Evolutionary conservation across 2,113 vertebrate genomes (phyloP), one percentile per base, ranked within the genome.

Genomic region (Entelurus aequoreus): DNA sequence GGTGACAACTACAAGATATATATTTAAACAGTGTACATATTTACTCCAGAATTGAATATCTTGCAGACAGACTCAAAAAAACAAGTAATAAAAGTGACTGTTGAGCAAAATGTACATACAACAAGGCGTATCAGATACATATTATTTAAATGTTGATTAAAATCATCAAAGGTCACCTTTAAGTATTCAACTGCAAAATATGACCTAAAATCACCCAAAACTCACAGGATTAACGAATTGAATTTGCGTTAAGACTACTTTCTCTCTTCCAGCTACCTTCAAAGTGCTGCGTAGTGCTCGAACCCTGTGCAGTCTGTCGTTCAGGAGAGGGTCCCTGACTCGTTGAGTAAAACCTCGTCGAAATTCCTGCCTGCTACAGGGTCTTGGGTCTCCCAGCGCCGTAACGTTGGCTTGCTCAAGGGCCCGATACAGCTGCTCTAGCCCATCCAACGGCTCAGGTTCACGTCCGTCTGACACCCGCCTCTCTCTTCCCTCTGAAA

Each of bases 241-340:
- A 14, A 54, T 37, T 21, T 44, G 16, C 42, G 9, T 57, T 10
- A 50, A 9, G 16, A 60, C 9, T 12, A 48, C 48, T 8, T 50
- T 28, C 15, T 55, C 14, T 49, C 10, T 46, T 28, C n/a, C 61
- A 3, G 42, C 38, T 91, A 94, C 94, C 91, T 96, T 96, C 78
- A 96, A 86, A 70, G 94, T 96, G 88, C 94, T 95, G 79, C 91
- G 93, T 62, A 96, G 92, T 54, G 88, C 93, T 74, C 94, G 88
- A 83, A 96, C 92, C 67, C 90, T 90, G 80, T 96, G 94, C 59
- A 95, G 90, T 74, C 93, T 91, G 55, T 96, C 94, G 16, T 96
- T 96, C 69, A 94, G 88, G 44, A 93, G 79, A 0, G 94, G 94
- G 83, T 96, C 92, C 3, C 93, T 93, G 66, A 88, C 88, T 62